Conservation (phyloP, 2,888 invertebrate species). For the Corythucha ciliata region DNA sequence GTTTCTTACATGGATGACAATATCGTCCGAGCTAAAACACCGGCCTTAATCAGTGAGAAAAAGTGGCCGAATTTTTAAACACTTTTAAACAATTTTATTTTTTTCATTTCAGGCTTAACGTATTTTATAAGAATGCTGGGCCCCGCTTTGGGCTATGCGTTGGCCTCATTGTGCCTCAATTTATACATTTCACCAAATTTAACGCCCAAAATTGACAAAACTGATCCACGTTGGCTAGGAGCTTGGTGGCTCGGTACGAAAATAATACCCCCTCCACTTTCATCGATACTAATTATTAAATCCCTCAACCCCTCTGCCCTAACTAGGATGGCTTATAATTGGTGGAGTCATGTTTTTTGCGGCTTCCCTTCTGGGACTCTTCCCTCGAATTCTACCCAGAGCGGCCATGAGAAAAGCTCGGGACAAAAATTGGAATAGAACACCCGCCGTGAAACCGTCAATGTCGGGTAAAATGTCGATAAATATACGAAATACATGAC, state of each 20-base stretch:
- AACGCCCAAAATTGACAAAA: conserved; percentile 54
- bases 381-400: conserved; percentile 59
- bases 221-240: conserved; percentile 68
- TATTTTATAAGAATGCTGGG: conserved; percentile 60
- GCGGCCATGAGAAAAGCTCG: conserved; percentile 48
- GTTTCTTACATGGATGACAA: conserved; percentile 68
- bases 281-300: no score
- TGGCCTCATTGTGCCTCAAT: conserved; percentile 55
- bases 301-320: no score
- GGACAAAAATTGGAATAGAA: conserved; percentile 29
- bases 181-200: conserved; percentile 56
- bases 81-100: neutral
- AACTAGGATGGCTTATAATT: conserved; percentile 54
- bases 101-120: conserved; percentile 47
- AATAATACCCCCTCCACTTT: no score
- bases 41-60: conserved; percentile 56
- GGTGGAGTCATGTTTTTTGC: conserved; percentile 50
- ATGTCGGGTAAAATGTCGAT: no score
- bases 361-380: conserved; percentile 54
- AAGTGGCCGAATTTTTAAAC: neutral
- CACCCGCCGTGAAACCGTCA: conserved; percentile 43
- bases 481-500: no score
- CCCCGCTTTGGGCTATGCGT: conserved; percentile 56
- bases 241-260: conserved; percentile 74
- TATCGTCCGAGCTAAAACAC: conserved; percentile 61